Evolutionary conservation across 2,888 invertebrate species (phyloP).

Genomic region (Tinea trinotella): DNA sequence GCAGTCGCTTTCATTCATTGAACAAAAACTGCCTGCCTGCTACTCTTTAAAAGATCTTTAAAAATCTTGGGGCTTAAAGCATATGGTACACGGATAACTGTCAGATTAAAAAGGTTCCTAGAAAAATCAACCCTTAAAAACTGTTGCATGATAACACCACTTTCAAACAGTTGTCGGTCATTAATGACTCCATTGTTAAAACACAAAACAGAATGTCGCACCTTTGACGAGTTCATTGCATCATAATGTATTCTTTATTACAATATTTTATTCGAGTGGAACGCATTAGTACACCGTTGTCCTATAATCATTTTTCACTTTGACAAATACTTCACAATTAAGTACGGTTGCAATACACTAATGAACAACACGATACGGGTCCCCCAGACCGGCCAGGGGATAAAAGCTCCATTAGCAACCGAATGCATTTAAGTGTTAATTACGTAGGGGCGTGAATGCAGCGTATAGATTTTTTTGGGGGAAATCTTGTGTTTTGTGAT

Average conservation of each 20-base stretch:
- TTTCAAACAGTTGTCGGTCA: no score
- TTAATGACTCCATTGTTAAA: neutral
- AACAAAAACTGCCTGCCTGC: no score
- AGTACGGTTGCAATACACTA: constrained; percentile 16
- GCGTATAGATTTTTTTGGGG: constrained; percentile 14
- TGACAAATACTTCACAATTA: constrained; percentile 15
- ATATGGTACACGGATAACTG: no score
- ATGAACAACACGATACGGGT: constrained; percentile 10
- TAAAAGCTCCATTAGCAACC: constrained; percentile 44
- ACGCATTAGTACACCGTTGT: neutral
- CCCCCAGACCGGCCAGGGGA: constrained; percentile 20
- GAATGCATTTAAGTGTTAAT: constrained; percentile 40
- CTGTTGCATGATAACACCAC: no score
- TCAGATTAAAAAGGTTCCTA: no score
- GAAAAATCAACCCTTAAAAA: no score
- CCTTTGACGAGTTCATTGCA: constrained; percentile 7
- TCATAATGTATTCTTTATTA: constrained; percentile 9
- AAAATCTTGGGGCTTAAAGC: no score
- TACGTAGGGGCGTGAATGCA: constrained; percentile 10
- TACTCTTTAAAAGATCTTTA: no score
- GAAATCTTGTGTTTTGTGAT: constrained; percentile 6
- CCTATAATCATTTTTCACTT: constrained; percentile 18
- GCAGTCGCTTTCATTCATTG: no score
- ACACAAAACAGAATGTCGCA: neutral
- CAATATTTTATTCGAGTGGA: constrained; percentile 3